Conservation (phyloP, 2,797 vertebrate species). For the Hemibagrus guttatus region DNA sequence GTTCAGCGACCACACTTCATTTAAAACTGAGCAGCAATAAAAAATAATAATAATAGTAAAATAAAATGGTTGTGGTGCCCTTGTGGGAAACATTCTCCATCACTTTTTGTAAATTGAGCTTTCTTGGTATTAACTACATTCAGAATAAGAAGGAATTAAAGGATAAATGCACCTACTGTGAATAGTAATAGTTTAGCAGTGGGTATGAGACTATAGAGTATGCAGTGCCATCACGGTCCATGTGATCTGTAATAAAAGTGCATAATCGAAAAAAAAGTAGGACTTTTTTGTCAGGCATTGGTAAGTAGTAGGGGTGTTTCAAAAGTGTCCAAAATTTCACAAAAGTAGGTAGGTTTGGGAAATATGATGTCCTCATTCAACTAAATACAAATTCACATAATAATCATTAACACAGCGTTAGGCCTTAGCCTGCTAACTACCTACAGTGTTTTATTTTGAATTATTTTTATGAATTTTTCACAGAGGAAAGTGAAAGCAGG, state of each 20-base stretch:
- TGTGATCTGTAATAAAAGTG: neutral
- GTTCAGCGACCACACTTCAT: constrained; percentile 64
- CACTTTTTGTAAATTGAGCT: constrained; percentile 71
- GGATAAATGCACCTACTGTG: constrained; percentile 70
- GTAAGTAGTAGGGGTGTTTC: too few species aligned
- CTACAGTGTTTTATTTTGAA: too few species aligned
- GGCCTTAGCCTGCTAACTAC: too few species aligned
- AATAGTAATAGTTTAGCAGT: constrained; percentile 64
- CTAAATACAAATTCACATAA: too few species aligned
- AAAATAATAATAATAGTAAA: constrained; percentile 57
- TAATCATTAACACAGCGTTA: too few species aligned
- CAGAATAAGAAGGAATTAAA: constrained; percentile 75
- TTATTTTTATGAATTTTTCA: too few species aligned
- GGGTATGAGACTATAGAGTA: constrained; percentile 32
- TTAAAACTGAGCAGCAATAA: constrained; percentile 75
- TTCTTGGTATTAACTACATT: constrained; percentile 70
- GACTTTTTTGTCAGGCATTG: neutral
- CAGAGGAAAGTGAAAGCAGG: too few species aligned
- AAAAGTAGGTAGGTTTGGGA: too few species aligned
- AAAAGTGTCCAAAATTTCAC: too few species aligned
- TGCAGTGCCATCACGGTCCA: neutral
- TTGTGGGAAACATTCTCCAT: constrained; percentile 68
- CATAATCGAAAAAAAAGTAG: neutral
- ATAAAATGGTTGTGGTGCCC: constrained; percentile 56
- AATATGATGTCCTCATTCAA: too few species aligned